A percentile compares a stretch with the other conserved stretches of the same genome.
Conservation (phyloP, 2,888 invertebrate genomes). For the Ryuthela nishihirai region DNA sequence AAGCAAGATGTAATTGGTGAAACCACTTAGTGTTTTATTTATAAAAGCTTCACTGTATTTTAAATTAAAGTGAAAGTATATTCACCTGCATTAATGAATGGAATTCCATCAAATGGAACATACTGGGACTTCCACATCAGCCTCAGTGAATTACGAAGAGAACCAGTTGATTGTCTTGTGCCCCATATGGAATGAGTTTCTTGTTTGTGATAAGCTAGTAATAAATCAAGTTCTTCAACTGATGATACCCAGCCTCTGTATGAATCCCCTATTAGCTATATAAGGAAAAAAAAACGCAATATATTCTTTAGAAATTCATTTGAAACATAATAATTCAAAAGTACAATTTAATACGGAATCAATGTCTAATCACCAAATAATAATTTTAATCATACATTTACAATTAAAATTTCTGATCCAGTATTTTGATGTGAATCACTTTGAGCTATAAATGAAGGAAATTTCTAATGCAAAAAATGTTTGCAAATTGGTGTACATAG, state of each 20-base stretch:
- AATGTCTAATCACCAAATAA: not conserved
- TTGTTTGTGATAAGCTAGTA: slow-evolving; percentile 51
- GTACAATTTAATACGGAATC: not conserved
- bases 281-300: too few species aligned
- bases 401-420: too few species aligned
- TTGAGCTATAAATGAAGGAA: too few species aligned
- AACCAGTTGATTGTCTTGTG: slow-evolving; percentile 50
- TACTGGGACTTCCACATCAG: slow-evolving; percentile 54
- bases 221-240: slow-evolving; percentile 49
- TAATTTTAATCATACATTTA: not conserved
- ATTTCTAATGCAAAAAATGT: too few species aligned
- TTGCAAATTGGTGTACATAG: too few species aligned
- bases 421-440: too few species aligned
- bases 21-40: too few species aligned
- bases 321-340: too few species aligned
- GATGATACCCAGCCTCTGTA: slow-evolving; percentile 51
- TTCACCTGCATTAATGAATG: slow-evolving; percentile 51
- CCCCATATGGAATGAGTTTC: slow-evolving; percentile 52
- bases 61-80: not conserved
- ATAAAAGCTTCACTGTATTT: too few species aligned
- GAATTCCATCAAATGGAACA: slow-evolving; percentile 52
- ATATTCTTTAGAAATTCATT: not conserved
- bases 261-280: slow-evolving; percentile 51
- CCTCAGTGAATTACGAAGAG: slow-evolving; percentile 49
- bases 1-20: too few species aligned